Evolutionary conservation across 2,113 vertebrate species (phyloP).

Genomic region (Charina bottae): DNA sequence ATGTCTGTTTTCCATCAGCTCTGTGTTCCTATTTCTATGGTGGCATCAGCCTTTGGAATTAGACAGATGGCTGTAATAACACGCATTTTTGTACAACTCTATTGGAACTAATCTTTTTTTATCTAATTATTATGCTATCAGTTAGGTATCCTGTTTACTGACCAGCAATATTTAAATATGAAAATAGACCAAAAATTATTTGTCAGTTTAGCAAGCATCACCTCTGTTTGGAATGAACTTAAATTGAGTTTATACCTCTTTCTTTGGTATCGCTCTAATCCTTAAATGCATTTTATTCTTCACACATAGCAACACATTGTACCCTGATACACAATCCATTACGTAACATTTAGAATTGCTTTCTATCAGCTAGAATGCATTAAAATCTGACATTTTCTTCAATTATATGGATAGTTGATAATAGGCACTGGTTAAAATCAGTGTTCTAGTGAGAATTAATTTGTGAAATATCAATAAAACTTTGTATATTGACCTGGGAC

Average conservation of each 20-base stretch:
- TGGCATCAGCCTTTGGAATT: not conserved
- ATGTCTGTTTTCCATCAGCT: not conserved
- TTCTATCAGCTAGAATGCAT: not conserved
- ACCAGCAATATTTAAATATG: not conserved
- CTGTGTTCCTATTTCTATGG: not conserved
- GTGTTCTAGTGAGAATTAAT: not conserved
- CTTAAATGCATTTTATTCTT: not conserved
- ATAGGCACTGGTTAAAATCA: not conserved
- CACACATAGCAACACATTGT: too few species aligned
- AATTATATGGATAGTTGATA: not conserved
- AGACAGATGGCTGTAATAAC: not conserved
- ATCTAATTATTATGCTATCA: not conserved
- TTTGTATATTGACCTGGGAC: not conserved
- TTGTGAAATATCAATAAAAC: not conserved
- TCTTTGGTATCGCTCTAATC: not conserved
- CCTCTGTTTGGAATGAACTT: not conserved
- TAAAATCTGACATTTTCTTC: not conserved
- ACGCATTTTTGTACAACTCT: not conserved
- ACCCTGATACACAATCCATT: not conserved
- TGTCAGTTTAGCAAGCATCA: not conserved
- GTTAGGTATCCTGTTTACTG: not conserved
- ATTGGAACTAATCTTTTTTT: not conserved
- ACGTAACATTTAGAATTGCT: not conserved
- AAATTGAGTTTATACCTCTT: not conserved
- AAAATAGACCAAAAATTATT: not conserved